Evolutionary conservation across 2,888 invertebrate genomes (phyloP).

Genomic region (Tethea ocularis): DNA sequence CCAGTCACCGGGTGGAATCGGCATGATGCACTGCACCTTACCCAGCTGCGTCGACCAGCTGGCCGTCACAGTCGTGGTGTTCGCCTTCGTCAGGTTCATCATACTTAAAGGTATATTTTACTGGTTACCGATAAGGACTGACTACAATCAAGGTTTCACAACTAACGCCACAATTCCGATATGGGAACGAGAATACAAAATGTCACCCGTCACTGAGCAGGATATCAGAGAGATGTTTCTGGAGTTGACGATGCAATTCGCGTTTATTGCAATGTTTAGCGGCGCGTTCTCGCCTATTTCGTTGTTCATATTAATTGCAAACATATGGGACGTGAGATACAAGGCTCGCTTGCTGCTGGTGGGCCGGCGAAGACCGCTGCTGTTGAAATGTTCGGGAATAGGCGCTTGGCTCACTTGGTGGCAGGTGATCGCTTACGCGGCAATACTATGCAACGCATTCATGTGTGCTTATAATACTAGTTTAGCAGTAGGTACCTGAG

Average conservation of each 20-base stretch:
- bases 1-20: constrained; percentile 29
- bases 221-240: constrained; percentile 31
- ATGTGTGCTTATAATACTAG: background rate
- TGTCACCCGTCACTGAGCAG: constrained; percentile 44
- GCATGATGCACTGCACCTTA: constrained; percentile 67
- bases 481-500: no score
- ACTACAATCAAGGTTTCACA: constrained; percentile 22
- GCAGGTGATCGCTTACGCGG: background rate
- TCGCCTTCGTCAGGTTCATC: constrained; percentile 7
- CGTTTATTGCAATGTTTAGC: background rate
- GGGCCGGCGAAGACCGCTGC: background rate
- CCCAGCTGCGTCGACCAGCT: constrained; percentile 81
- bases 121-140: constrained; percentile 16
- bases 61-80: constrained; percentile 10
- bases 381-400: constrained; percentile 2
- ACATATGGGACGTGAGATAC: constrained; percentile 3
- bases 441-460: background rate
- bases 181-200: constrained; percentile 60
- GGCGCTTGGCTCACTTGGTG: background rate
- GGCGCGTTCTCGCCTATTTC: background rate
- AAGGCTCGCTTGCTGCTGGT: background rate
- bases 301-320: background rate
- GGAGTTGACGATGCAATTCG: background rate
- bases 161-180: constrained; percentile 32
- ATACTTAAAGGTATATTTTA: constrained; percentile 6